Percentiles rank a stretch among this genome's conserved stretches.
phyloP scores from a whole-genome alignment of 2,113 vertebrate species.

The Cichladusa arquata region DNA sequence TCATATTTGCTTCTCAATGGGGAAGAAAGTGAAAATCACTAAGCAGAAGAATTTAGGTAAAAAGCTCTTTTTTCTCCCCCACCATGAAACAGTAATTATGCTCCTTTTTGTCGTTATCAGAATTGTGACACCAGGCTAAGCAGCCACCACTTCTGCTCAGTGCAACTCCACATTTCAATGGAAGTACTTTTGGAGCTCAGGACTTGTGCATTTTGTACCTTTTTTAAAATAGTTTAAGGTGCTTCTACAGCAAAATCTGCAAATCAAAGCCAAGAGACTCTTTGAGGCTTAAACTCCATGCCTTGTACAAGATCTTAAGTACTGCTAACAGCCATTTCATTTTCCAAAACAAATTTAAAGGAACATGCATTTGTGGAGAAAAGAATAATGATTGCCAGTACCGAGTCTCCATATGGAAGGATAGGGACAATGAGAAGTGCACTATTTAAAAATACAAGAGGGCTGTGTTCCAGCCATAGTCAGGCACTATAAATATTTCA shows the following conservation, averaged over 20 bases:
- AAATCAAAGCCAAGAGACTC: background rate
- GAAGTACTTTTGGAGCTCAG: background rate
- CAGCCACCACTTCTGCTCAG: background rate
- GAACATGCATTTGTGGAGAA: background rate
- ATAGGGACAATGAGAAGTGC: background rate
- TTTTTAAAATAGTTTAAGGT: background rate
- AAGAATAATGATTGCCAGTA: background rate
- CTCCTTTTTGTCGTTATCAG: background rate
- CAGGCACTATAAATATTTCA: conserved; percentile 27
- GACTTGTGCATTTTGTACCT: background rate
- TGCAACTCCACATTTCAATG: background rate
- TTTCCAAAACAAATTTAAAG: background rate
- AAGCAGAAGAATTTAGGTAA: background rate
- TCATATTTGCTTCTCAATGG: background rate
- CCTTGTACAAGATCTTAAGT: background rate
- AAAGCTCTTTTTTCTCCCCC: fast-evolving
- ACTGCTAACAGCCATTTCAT: background rate
- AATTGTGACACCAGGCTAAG: background rate
- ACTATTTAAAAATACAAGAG: background rate
- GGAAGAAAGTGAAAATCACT: background rate
- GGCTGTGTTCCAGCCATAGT: background rate
- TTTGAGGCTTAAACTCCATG: background rate
- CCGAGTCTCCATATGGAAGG: background rate
- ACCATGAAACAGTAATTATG: background rate
- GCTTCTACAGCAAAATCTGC: background rate